Evolutionary conservation across 2,113 vertebrate genomes (phyloP), one percentile per base, ranked within the genome.

Genomic region (Psittacula cyanocephala): DNA sequence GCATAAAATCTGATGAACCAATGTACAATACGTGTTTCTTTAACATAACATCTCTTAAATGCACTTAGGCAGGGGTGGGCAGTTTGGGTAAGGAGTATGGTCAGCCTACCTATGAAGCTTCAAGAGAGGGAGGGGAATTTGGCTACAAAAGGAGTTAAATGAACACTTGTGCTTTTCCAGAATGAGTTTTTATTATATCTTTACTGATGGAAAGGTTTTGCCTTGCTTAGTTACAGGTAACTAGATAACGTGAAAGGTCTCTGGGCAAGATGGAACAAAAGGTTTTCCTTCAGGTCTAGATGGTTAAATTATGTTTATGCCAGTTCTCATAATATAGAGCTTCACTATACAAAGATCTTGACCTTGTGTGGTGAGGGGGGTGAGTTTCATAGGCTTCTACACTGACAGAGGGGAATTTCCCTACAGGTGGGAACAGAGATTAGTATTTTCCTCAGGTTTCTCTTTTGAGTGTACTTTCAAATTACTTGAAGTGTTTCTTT

Each of bases 1-100:
- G 37, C 22, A 11, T 71, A 33, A 62, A 81, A 50, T 14, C 39
- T 82, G 63, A 39, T 57, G n/a, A 46, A 24, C 6, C 8, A 74
- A 5, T 5, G 1, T 1, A 11, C 18, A 20, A 8, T 47, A 18
- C 1, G 0, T 41, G 6, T 67, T 75, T 52, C n/a, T 88, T 27
- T 63, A 71, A 29, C 8, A 2, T 16, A n/a, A 3, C 9, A 23
- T 11, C 22, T 75, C 0, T 59, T 22, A n/a, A 57, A n/a, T 46
- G 49, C 60, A 17, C 18, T 35, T 46, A 22, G n/a, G 37, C 23
- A n/a, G 53, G 44, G 20, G 6, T 68, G 43, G 39, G 25, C 24
- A 20, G 23, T 64, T 35, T 39, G 47, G 11, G 27, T 63, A 8
- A 25, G 33, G 23, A 33, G 43, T 7, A 17, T 3, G 5, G 6